Base-by-base conservation (phyloP, 2,888 invertebrate species). In the Mellilla xanthometata region DNA sequence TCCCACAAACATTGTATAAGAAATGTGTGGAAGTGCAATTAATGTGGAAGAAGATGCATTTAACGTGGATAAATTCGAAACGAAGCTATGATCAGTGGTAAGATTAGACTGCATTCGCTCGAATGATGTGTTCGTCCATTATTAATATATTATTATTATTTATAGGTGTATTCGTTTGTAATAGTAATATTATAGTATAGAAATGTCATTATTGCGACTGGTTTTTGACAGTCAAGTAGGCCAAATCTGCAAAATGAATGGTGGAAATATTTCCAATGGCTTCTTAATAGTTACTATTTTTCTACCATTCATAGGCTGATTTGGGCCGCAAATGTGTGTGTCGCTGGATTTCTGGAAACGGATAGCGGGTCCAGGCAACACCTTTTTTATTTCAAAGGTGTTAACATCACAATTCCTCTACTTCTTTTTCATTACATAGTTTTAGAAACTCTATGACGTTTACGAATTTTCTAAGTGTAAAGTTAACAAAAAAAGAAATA, bases 51-150 rank as follows among this genome's bases (percentile, higher is more conserved):
- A 73, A 75, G 67, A 79, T 80, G 82, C 83, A 84, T 86, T 83
- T 85, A 84, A 40, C 33, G 12, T 33, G 46, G 41, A 42, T 72
- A 68, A 72, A 67, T 72, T 76, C 72, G 75, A 73, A 72, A 58
- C 69, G 72, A 84, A 84, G 80, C 81, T 82, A 87, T 86, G 77
- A 83, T 80, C 69, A 67, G 76, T 75, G 70, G 72, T 81, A 66
- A 76, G 68, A 72, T 79, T 86, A 87, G 87, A 89, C 89, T 88
- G 87, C 85, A 87, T 86, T 88, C 85, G 71, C 75, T 84, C 70
- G 84, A 88, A 86, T 86, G 84, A 81, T 84, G 85, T 89, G 89
- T 89, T 89, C 88, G 88, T 89, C 89, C 88, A 88, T 82, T 84
- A 70, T 75, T 74, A 77, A 81, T 74, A 75, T 68, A 75, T 68